Conservation (phyloP, 2,113 vertebrate genomes). For the Callipepla squamata region DNA sequence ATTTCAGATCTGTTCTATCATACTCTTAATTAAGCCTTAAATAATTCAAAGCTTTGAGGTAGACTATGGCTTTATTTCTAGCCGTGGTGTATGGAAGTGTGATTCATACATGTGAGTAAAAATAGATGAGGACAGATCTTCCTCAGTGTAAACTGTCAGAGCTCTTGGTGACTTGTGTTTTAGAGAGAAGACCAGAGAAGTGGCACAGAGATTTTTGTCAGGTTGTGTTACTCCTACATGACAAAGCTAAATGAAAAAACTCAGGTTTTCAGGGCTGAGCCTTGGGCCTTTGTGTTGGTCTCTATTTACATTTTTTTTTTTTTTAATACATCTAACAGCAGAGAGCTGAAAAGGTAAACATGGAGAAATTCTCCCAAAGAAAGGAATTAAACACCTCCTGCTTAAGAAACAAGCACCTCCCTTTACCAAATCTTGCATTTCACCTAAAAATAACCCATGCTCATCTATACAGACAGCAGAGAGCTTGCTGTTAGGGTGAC, state of each 20-base stretch:
- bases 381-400: not conserved
- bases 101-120: constrained; percentile 51
- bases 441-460: not conserved
- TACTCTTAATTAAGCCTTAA: constrained; percentile 49
- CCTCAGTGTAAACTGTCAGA: constrained; percentile 8
- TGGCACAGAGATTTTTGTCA: not conserved
- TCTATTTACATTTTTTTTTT: not conserved
- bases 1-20: constrained; percentile 51
- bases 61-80: constrained; percentile 60
- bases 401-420: not conserved
- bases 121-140: constrained; percentile 59
- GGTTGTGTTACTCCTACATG: not conserved
- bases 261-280: not conserved
- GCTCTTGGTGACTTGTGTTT: not conserved
- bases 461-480: not conserved
- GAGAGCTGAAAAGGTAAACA: not conserved
- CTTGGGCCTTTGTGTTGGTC: not conserved
- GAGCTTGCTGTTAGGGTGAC: not conserved
- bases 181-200: not conserved
- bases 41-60: constrained; percentile 53
- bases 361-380: not conserved
- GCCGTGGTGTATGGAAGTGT: constrained; percentile 36
- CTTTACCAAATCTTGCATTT: constrained; percentile 27
- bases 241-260: not conserved
- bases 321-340: not conserved